Base-by-base conservation (phyloP, 2,888 invertebrate genomes). In the Coenonympha arcania region DNA sequence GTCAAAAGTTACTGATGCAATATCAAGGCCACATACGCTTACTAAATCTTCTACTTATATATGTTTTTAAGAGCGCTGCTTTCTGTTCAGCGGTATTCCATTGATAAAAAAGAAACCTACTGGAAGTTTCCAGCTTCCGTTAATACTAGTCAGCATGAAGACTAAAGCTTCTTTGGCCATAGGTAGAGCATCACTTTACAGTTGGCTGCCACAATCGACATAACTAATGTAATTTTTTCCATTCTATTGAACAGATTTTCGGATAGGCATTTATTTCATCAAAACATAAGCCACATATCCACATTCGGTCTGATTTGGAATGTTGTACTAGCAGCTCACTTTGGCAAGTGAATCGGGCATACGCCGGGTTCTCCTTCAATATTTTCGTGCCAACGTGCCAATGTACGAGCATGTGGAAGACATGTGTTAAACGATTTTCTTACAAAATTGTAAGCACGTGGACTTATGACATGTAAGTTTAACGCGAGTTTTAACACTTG, bases 381-480 rank as follows among this genome's bases (percentile, higher is more conserved):
- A n/a, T 26, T 56, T 1, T 26, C 1, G 37, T 63, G 61, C 61
- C 61, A 63, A 13, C 58, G 60, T 6, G 30, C 11, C 6, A 62
- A 19, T 0, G 60, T 61, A 51, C 57, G 57, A 16, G 62, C 54
- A 13, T 62, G 60, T 9, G 62, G 61, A 5, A 61, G 52, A 39
- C 60, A 61, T 1, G 54, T 58, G 11, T 61, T 48, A 40, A 63
- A 63, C 18, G 49, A 56, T 24, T 28, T 48, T 33, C 61, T 33
- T 16, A 45, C 34, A 34, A 36, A 45, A 18, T 36, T 24, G 22
- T 45, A 45, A 33, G 33, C 33, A 33, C 33, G 33, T 33, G 33
- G 16, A 16, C 13, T 33, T n/a, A 33, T 16, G 16, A 33, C 13
- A 16, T 33, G 11, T 16, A 33, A 16, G 8, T 13, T 33, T 16